Percentiles rank a stretch among this genome's conserved stretches.
phyloP scores from a whole-genome alignment of 2,888 invertebrate genomes.

The Caradrina kadenii region DNA sequence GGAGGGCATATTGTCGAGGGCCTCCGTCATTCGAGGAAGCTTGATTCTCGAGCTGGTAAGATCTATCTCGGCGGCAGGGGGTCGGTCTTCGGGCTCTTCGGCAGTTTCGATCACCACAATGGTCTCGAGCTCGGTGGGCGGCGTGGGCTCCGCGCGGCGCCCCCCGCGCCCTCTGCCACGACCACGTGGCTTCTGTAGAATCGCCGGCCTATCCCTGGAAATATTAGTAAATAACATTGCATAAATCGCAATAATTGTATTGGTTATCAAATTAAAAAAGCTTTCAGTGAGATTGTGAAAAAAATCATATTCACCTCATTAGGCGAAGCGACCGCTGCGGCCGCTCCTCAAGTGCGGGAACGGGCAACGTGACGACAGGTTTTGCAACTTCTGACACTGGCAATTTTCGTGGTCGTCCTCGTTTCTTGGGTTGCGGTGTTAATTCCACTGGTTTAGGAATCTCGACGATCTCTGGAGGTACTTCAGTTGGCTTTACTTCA shows the following conservation, averaged over 20 bases:
- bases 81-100: slow-evolving; percentile 47
- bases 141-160: slow-evolving; percentile 65
- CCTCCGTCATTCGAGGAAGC: slow-evolving; percentile 87
- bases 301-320: slow-evolving; percentile 77
- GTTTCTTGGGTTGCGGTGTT: slow-evolving; percentile 86
- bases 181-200: slow-evolving; percentile 80
- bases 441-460: slow-evolving; percentile 73
- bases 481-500: slow-evolving; percentile 76
- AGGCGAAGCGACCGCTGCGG: slow-evolving; percentile 86
- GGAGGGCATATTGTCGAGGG: slow-evolving; percentile 83
- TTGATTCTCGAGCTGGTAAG: slow-evolving; percentile 87
- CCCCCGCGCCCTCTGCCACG: slow-evolving; percentile 83
- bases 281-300: background rate
- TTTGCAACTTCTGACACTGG: slow-evolving; percentile 82
- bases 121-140: slow-evolving; percentile 60
- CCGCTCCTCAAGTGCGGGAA: slow-evolving; percentile 85
- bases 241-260: background rate
- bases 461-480: slow-evolving; percentile 66
- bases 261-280: background rate
- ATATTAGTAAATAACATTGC: slow-evolving; percentile 7
- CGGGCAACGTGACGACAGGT: slow-evolving; percentile 76
- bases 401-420: slow-evolving; percentile 86
- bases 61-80: slow-evolving; percentile 73
- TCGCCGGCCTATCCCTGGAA: slow-evolving; percentile 84
- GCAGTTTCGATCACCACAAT: slow-evolving; percentile 55